Base-by-base conservation (phyloP, 2,113 vertebrate species). In the Hydropotes inermis region DNA sequence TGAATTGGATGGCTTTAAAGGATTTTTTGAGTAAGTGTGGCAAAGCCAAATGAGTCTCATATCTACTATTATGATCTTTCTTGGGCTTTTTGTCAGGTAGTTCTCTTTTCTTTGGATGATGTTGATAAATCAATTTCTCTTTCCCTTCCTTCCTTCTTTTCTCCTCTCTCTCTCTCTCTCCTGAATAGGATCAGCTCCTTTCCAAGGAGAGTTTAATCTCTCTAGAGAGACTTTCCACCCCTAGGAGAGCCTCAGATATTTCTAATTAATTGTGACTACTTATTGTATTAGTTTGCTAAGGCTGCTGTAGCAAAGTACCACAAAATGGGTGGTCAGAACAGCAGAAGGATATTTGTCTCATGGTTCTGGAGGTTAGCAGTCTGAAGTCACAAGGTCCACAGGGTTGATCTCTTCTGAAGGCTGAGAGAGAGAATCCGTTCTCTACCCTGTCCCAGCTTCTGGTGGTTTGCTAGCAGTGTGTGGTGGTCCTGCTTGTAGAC, bases 1-100 rank as follows among this genome's bases (percentile, higher is more conserved):
- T 81, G 17, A 91, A 84, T 47, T 89, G 58, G 58, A 79, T 91
- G 23, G 27, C 36, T 45, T 95, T 78, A 81, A 78, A 60, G 25
- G 16, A 82, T 28, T 52, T 84, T 97, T 81, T 25, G 74, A 76
- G 43, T 87, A 67, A 50, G 12, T 90, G 55, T 92, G 61, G n/a
- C 15, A 30, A 89, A 78, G 54, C 3, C 30, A 67, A 88, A 50
- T 47, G 6, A 43, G 45, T 30, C 15, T 81, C 55, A 0, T n/a
- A 4, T 54, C 45, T 82, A 13, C 21, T 47, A 1, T 60, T 74
- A n/a, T 36, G 39, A 91, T 30, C 55, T 89, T 50, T 74, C 79
- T n/a, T 23, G 27, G n/a, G 10, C 25, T 23, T 43, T 60, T 21
- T 79, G 39, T 58, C 33, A 43, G 47, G 95, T 57, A 16, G 21